A percentile compares a stretch with the other conserved stretches of the same genome.
These are phyloP conservation scores for Setophaga coronata DNA, from an alignment of 2,113 vertebrate species.

Conservation along the genomic window DNA sequence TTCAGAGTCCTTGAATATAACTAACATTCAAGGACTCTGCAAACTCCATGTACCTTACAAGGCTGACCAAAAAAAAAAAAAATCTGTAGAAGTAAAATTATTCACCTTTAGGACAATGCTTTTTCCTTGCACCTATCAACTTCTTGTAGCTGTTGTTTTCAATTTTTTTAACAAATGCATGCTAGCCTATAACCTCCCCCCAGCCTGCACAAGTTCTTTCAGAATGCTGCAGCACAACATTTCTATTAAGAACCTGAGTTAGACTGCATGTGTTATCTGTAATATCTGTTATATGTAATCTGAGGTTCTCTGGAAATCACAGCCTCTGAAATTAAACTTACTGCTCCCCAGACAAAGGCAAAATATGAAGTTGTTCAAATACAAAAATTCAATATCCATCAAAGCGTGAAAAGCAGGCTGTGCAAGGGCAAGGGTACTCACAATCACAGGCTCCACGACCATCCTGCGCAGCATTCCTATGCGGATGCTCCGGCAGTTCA, in stretches of 20 bases:
- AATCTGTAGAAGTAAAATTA: background rate
- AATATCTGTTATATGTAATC: too few species aligned
- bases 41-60: background rate
- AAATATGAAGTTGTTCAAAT: background rate
- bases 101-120: background rate
- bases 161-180: background rate
- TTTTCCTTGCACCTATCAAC: background rate
- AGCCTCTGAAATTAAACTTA: background rate
- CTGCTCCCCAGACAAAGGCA: background rate
- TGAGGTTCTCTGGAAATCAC: background rate
- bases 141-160: background rate
- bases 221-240: background rate
- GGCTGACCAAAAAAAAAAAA: background rate
- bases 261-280: accelerated
- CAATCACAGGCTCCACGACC: slow-evolving; percentile 89
- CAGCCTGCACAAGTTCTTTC: background rate
- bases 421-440: slow-evolving; percentile 69
- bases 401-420: background rate
- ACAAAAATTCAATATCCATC: background rate
- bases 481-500: slow-evolving; percentile 90
- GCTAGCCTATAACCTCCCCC: background rate
- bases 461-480: slow-evolving; percentile 88
- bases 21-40: background rate
- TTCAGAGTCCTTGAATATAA: background rate
- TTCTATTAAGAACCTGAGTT: background rate